phyloP scores from a whole-genome alignment of 2,888 invertebrate genomes.

The Leptogaster cylindrica region DNA sequence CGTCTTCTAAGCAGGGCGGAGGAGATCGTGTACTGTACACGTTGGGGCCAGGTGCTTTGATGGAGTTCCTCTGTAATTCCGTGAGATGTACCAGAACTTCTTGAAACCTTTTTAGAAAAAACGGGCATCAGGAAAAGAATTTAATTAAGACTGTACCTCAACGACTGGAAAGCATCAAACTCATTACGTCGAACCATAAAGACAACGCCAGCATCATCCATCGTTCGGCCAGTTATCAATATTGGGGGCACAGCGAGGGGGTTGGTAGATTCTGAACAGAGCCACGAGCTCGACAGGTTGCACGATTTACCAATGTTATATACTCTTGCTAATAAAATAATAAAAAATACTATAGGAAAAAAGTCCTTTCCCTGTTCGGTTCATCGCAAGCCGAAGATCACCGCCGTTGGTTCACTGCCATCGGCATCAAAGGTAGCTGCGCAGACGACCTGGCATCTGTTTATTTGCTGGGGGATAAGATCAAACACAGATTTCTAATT shows the following conservation, averaged over 20 bases:
- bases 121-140: not conserved
- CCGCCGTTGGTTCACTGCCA: not conserved
- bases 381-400: not conserved
- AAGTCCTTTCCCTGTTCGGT: not conserved
- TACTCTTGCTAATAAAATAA: no score
- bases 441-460: conserved; percentile 44
- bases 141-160: conserved; percentile 41
- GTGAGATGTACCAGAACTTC: conserved; percentile 5
- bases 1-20: not conserved
- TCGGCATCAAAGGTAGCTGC: not conserved
- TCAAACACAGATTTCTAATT: conserved; percentile 44
- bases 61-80: conserved; percentile 8
- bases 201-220: conserved; percentile 43
- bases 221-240: conserved; percentile 38
- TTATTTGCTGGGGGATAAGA: conserved; percentile 43
- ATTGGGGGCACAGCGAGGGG: no score
- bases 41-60: not conserved
- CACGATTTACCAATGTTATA: no score
- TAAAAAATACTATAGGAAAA: conserved; percentile 7
- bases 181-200: conserved; percentile 45
- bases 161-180: no score
- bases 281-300: not conserved
- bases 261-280: no score
- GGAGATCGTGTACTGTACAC: not conserved
- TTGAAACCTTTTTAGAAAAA: not conserved